phyloP scores from a whole-genome alignment of 2,797 vertebrate genomes.

The Bradypodion ventrale region DNA sequence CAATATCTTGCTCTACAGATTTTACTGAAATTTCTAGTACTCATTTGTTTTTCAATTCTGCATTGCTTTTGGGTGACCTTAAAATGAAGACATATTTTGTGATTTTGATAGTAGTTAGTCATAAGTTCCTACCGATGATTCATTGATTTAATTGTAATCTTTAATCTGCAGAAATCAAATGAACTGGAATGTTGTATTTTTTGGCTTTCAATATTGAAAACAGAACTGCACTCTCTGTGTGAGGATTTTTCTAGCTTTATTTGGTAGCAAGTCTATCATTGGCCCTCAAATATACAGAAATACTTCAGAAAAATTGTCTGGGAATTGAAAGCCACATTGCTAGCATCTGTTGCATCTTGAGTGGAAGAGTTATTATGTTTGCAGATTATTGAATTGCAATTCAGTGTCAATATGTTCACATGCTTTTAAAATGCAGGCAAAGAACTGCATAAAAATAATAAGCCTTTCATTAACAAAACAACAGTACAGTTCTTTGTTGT shows the following conservation, averaged over 20 bases:
- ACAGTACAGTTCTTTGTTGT: too few species aligned
- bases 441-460: too few species aligned
- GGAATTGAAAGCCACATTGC: neutral
- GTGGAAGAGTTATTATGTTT: neutral
- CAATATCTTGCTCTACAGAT: neutral
- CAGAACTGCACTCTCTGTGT: rapidly evolving
- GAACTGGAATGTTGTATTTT: neutral
- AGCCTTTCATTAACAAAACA: too few species aligned
- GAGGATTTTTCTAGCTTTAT: slow-evolving; percentile 29
- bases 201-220: slow-evolving; percentile 16
- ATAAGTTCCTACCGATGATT: neutral
- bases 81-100: neutral
- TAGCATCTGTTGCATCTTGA: neutral
- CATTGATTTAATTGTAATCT: neutral
- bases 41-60: neutral
- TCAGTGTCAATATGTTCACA: neutral
- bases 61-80: neutral
- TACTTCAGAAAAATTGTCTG: too few species aligned
- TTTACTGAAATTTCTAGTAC: neutral
- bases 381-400: neutral
- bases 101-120: neutral
- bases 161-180: neutral
- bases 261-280: slow-evolving; percentile 5
- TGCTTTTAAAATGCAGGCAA: too few species aligned
- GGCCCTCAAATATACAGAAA: rapidly evolving